Conservation (phyloP, 2,888 invertebrate genomes). For the Escarpia spicata region DNA sequence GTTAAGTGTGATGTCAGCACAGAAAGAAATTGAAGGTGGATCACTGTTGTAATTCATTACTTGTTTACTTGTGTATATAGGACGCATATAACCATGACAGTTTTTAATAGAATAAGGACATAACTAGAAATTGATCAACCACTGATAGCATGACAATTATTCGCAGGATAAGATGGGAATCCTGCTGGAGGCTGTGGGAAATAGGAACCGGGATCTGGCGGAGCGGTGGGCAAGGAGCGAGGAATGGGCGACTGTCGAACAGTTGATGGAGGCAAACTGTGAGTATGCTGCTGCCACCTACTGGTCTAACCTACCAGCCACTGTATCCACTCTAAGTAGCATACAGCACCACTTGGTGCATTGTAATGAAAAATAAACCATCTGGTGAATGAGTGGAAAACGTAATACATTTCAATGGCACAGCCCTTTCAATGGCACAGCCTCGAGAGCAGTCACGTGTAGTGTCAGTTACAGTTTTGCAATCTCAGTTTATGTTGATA, state of each 20-base stretch:
- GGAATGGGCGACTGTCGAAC: constrained; percentile 84
- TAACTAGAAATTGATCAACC: background rate
- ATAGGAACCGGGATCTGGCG: constrained; percentile 77
- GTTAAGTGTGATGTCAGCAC: no score
- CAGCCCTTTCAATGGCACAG: no score
- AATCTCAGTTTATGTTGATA: background rate
- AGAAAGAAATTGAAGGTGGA: no score
- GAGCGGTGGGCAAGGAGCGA: constrained; percentile 79
- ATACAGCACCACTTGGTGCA: background rate
- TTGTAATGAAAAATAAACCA: background rate
- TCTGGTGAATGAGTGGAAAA: background rate
- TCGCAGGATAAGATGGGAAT: constrained; percentile 77
- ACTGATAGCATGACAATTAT: background rate
- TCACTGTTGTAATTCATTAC: no score
- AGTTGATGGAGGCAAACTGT: constrained; percentile 66
- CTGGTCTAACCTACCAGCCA: background rate
- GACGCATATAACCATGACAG: no score
- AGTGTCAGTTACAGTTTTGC: background rate
- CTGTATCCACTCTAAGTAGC: background rate
- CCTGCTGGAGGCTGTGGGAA: constrained; percentile 80
- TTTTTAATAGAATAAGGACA: no score
- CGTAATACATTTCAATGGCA: background rate
- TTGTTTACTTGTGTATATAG: no score
- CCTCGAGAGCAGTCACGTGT: background rate
- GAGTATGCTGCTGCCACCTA: constrained; percentile 27